These are phyloP conservation scores for Furcula furcula DNA, from an alignment of 2,888 invertebrate genomes.

Conservation along the genomic window DNA sequence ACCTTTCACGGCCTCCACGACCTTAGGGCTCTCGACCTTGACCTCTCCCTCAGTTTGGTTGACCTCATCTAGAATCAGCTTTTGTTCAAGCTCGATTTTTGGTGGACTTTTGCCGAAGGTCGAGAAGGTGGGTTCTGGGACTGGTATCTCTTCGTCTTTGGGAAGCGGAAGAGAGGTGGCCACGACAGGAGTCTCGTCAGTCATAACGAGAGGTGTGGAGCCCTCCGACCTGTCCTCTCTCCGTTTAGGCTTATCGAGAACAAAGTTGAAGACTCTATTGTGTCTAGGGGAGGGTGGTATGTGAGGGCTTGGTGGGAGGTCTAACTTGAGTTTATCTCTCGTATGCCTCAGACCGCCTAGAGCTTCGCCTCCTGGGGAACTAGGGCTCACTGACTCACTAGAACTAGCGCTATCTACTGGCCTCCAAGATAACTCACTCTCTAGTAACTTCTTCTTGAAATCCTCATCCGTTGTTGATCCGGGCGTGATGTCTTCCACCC, in stretches of 20 bases:
- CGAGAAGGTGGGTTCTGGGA: slow-evolving; percentile 79
- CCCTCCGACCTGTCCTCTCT: slow-evolving; percentile 34
- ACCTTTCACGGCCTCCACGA: slow-evolving; percentile 68
- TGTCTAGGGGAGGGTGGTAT: slow-evolving; percentile 66
- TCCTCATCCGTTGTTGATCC: slow-evolving; percentile 65
- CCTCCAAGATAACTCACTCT: slow-evolving; percentile 47
- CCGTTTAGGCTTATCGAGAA: slow-evolving; percentile 63
- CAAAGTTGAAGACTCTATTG: slow-evolving; percentile 68
- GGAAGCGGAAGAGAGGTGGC: slow-evolving; percentile 44
- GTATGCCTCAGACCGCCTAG: slow-evolving; percentile 88
- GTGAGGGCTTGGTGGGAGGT: slow-evolving; percentile 83
- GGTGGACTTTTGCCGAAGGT: slow-evolving; percentile 80
- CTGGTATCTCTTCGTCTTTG: slow-evolving; percentile 46
- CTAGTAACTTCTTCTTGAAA: slow-evolving; percentile 49
- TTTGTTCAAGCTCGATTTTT: slow-evolving; percentile 49
- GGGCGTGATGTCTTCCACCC: slow-evolving; percentile 83
- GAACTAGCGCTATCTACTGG: slow-evolving; percentile 65
- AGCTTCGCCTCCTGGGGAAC: slow-evolving; percentile 64
- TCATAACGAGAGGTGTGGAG: slow-evolving; percentile 62
- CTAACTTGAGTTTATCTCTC: slow-evolving; percentile 86
- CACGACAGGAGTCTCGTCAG: slow-evolving; percentile 69
- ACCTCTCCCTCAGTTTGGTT: slow-evolving; percentile 30
- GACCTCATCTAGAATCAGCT: slow-evolving; percentile 50
- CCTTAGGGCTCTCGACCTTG: slow-evolving; percentile 45
- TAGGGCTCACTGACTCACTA: slow-evolving; percentile 70